Base-by-base conservation (phyloP, 1,140 invertebrate species). In the Littorina saxatilis region DNA sequence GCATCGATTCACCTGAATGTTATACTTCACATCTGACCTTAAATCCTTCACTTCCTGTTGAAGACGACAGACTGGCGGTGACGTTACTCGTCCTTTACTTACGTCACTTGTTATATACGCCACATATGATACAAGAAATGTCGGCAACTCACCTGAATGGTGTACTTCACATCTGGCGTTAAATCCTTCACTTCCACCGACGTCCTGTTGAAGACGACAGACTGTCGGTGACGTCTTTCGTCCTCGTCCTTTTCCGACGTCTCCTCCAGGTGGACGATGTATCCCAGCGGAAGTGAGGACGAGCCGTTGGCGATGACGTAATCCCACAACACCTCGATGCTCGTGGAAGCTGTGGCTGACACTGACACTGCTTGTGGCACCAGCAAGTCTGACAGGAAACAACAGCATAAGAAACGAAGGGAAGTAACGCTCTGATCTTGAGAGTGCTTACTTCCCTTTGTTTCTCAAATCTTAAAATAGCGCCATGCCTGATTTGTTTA, bases 101-200 rank as follows among this genome's bases (percentile, higher is more conserved):
- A n/a, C n/a, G n/a, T n/a, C n/a, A n/a, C n/a, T n/a, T n/a, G n/a
- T n/a, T n/a, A n/a, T n/a, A n/a, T n/a, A n/a, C n/a, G n/a, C n/a
- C n/a, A n/a, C n/a, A n/a, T n/a, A n/a, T n/a, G n/a, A n/a, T n/a
- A n/a, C n/a, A n/a, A n/a, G n/a, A n/a, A n/a, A n/a, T n/a, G n/a
- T n/a, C n/a, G n/a, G 43, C 43, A 47, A n/a, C 27, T 17, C 7
- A 78, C 76, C 76, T 63, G 39, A 29, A 78, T 78, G 39, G 39
- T 78, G 76, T 78, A 78, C 3, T 29, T 52, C 35, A 39, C 43
- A 9, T 39, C 76, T 2, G 76, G 76, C 17, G 20, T 61, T n/a
- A 78, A 63, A 29, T 78, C 76, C 29, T 63, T 78, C 55, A 78
- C 55, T 58, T 78, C 76, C 76, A 78, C 76, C 13, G 76, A 66